Evolutionary conservation across 1,140 invertebrate genomes (phyloP).

Genomic region (Cydia strobilella): DNA sequence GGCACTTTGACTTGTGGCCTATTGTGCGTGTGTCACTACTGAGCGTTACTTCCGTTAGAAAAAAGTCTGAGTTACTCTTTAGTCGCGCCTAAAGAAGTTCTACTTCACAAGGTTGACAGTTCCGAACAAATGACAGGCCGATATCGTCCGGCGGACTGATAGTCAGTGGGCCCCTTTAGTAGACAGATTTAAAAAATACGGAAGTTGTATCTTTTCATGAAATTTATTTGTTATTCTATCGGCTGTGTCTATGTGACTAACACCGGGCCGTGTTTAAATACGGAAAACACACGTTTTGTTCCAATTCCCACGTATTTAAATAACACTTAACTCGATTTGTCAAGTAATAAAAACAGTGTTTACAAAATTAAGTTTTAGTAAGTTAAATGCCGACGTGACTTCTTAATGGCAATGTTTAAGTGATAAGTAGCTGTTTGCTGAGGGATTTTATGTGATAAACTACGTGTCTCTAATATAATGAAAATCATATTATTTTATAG

Average conservation of each 20-base stretch:
- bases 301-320: conserved; percentile 45
- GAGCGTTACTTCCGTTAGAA: too few relatives aligned
- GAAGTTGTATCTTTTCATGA: neutral
- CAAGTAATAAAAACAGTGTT: conserved; percentile 44
- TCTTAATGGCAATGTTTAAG: conserved; percentile 37
- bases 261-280: neutral
- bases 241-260: neutral
- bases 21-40: too few relatives aligned
- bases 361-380: conserved; percentile 42
- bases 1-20: too few relatives aligned
- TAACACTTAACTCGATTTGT: conserved; percentile 42
- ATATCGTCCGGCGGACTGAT: too few relatives aligned
- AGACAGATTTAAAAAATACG: too few relatives aligned
- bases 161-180: too few relatives aligned
- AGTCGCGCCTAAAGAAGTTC: too few relatives aligned
- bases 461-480: conserved; percentile 40
- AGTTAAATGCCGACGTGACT: conserved; percentile 51
- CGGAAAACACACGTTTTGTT: neutral
- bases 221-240: neutral
- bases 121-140: too few relatives aligned
- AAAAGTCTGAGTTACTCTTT: too few relatives aligned
- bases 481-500: conserved; percentile 42
- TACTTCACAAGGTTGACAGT: too few relatives aligned
- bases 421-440: conserved; percentile 40
- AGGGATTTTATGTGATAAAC: conserved; percentile 38